These are phyloP conservation scores for Pseudorhiza aurosa DNA, from an alignment of 30 jellyfish, hydroid and myxozoan genomes.

Conservation along the genomic window DNA sequence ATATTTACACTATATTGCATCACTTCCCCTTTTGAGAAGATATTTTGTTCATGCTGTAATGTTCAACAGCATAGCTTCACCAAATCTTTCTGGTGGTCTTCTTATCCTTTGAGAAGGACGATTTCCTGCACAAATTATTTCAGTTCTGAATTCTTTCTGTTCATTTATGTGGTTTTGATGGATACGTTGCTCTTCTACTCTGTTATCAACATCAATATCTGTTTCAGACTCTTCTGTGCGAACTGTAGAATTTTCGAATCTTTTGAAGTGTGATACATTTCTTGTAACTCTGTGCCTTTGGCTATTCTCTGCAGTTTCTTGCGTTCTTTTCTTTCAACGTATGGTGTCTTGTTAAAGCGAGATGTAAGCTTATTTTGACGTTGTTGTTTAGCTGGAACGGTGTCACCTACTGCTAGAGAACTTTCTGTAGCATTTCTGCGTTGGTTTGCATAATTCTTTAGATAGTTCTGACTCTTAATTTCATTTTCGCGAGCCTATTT, in stretches of 20 bases:
- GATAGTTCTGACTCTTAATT: conserved; percentile 14
- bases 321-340: neutral
- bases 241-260: conserved; percentile 11
- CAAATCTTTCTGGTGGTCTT: conserved; percentile 23
- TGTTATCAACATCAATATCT: conserved; percentile 2
- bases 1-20: conserved; percentile 3
- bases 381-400: conserved; percentile 18
- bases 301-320: neutral
- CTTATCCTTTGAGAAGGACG: conserved; percentile 6
- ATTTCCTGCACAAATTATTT: neutral
- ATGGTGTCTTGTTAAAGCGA: conserved; percentile 10
- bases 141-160: neutral
- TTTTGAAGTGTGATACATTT: conserved; percentile 23
- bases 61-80: neutral
- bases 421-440: conserved; percentile 26
- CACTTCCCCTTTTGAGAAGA: conserved; percentile 17
- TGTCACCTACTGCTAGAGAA: neutral
- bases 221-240: conserved; percentile 8
- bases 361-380: conserved; percentile 1
- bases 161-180: neutral
- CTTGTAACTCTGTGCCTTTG: conserved; percentile 25
- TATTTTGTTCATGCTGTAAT: conserved; percentile 4
- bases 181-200: neutral
- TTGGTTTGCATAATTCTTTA: conserved; percentile 17
- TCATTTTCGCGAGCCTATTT: conserved; percentile 23